Evolutionary conservation across 2,888 invertebrate genomes (phyloP), one percentile per base, ranked within the genome.

Genomic region (Archips crataeganus): DNA sequence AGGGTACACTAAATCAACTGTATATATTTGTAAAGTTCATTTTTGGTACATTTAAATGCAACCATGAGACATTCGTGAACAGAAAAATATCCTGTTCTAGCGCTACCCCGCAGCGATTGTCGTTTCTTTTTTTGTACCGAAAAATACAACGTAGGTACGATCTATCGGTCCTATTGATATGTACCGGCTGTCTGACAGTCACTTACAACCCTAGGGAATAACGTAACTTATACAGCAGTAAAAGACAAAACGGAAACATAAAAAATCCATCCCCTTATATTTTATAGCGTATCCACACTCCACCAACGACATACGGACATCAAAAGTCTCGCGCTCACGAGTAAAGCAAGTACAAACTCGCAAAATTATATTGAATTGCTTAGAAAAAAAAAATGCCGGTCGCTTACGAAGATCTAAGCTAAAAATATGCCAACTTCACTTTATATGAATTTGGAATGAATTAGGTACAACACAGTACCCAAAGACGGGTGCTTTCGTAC

Each of bases 141-240:
- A 60, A 71, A 60, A 71, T 32, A 60, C 64, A 45, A 42, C 32
- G 32, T 45, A 68, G 59, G 54, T 45, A 68, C 63, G 54, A 66
- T 63, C 39, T 60, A 71, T 64, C 42, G 39, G 23, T 23, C 39
- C 36, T 47, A 73, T 73, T 73, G 68, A 57, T 73, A 73, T 69
- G 68, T 69, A 39, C 65, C 65, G 23, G 57, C 61, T 47, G 64
- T 64, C 51, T 36, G 45, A 57, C 63, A 49, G 63, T 68, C 73
- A 59, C 64, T 57, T 45, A 54, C 57, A 3, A 32, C 68, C 15
- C 68, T n/a, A 5, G 73, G 68, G 73, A 34, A 59, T 59, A 64
- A 23, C 47, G 32, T 57, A 65, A 66, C 51, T 39, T 54, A 71
- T 60, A 54, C 45, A 51, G 36, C 51, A 49, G 65, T 51, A 71